phyloP scores from a whole-genome alignment of 2,113 vertebrate genomes.

The Paedocypris sp. region DNA sequence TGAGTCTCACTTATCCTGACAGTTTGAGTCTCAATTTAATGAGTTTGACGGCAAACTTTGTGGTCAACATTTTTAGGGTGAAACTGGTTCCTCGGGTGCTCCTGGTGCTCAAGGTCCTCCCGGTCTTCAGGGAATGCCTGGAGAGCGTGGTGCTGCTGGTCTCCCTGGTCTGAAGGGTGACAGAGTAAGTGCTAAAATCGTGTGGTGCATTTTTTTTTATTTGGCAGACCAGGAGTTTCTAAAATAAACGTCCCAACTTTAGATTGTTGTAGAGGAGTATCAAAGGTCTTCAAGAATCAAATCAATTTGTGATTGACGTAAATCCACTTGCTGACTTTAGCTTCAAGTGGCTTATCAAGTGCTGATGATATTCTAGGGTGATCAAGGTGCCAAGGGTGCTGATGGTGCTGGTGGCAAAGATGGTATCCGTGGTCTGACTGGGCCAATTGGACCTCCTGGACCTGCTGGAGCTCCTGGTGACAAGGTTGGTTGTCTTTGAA shows the following conservation, averaged over 20 bases:
- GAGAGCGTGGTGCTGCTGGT: slow-evolving; percentile 85
- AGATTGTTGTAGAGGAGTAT: too few species aligned
- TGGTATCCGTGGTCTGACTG: slow-evolving; percentile 82
- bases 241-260: too few species aligned
- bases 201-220: neutral
- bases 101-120: slow-evolving; percentile 81
- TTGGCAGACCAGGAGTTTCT: too few species aligned
- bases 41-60: neutral
- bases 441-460: slow-evolving; percentile 90
- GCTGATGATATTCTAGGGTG: slow-evolving; percentile 67
- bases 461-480: slow-evolving; percentile 82
- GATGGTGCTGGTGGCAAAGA: slow-evolving; percentile 90
- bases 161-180: slow-evolving; percentile 92
- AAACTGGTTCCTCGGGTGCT: slow-evolving; percentile 75
- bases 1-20: slow-evolving; percentile 37
- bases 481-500: slow-evolving; percentile 59
- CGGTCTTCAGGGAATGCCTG: slow-evolving; percentile 98
- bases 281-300: too few species aligned
- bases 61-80: slow-evolving; percentile 64
- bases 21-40: too few species aligned
- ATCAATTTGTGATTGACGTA: too few species aligned
- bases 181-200: slow-evolving; percentile 76
- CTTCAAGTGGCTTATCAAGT: too few species aligned
- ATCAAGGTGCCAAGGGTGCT: slow-evolving; percentile 80
- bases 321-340: too few species aligned